Evolutionary conservation across 2,113 vertebrate genomes (phyloP), one percentile per base, ranked within the genome.

Genomic region (Theristicus caerulescens): DNA sequence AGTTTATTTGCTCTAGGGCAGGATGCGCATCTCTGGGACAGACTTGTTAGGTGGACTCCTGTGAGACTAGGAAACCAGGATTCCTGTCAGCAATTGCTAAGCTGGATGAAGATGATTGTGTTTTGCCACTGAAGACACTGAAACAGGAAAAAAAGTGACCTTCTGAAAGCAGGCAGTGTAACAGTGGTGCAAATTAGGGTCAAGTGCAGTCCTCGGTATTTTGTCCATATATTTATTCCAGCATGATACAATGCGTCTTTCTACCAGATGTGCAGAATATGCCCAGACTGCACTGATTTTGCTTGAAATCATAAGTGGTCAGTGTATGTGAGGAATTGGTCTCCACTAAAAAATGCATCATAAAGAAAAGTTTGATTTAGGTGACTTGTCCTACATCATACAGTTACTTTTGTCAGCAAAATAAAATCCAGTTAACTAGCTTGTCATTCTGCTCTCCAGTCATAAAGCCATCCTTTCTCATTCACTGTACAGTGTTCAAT

Each of bases 401-500:
- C 34, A 29, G 31, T 55, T 76, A 47, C 25, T 78, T 94, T 17
- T 70, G 27, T 94, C 52, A 70, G 26, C 55, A 42, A 65, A 47
- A 70, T 44, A 57, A 86, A 91, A 81, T 78, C 34, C 31, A 24
- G 5, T 54, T 87, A 21, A 25, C 21, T 62, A 46, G 16, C 3
- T 77, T 76, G 27, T 36, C 3, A 3, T 70, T 70, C 8, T 58
- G 2, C 42, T 66, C 13, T 32, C 19, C 74, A 38, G n/a, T 67
- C 15, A 18, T 54, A 67, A 71, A 72, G 22, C 38, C 32, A 40
- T 72, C n/a, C 40, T 71, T 80, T 80, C 29, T 44, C 5, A 8
- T 67, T 93, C 69, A 38, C 17, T 64, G 6, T 2, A 0, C 2
- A 1, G 2, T 9, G 10, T 55, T 87, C 57, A 71, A 0, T 59